Conservation (phyloP, 2,797 vertebrate genomes). For the Chrosomus eos region DNA sequence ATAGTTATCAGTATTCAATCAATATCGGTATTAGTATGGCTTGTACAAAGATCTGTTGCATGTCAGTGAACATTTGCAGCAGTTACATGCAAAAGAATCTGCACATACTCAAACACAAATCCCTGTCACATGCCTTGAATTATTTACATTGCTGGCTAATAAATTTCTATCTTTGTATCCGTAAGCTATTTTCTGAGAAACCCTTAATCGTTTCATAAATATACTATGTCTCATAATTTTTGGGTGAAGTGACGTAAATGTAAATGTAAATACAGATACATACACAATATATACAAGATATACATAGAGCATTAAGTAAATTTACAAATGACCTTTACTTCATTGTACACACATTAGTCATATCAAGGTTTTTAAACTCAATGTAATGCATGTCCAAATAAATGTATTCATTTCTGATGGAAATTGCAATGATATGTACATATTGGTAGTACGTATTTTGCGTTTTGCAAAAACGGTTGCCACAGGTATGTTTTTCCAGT, state of each 20-base stretch:
- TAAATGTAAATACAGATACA: not conserved
- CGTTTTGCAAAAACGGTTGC: too few relatives aligned
- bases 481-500: too few relatives aligned
- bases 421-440: too few relatives aligned
- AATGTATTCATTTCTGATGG: too few relatives aligned
- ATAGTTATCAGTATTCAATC: too few relatives aligned
- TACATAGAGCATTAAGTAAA: not conserved
- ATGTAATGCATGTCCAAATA: not conserved
- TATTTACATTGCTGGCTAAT: not conserved
- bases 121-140: not conserved
- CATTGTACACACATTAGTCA: slow-evolving; percentile 5
- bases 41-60: not conserved
- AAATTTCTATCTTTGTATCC: not conserved
- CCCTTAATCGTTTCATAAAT: slow-evolving; percentile 1
- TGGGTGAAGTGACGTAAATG: not conserved
- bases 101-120: not conserved
- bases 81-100: not conserved
- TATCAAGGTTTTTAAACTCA: not conserved
- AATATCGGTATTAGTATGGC: too few relatives aligned
- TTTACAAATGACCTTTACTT: not conserved
- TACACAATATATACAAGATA: not conserved
- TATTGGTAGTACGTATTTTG: too few relatives aligned
- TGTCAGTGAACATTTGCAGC: not conserved
- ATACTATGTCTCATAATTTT: not conserved
- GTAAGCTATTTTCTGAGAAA: not conserved